These are phyloP conservation scores for Macropis europaea DNA, from an alignment of 2,888 invertebrate species.

Conservation along the genomic window DNA sequence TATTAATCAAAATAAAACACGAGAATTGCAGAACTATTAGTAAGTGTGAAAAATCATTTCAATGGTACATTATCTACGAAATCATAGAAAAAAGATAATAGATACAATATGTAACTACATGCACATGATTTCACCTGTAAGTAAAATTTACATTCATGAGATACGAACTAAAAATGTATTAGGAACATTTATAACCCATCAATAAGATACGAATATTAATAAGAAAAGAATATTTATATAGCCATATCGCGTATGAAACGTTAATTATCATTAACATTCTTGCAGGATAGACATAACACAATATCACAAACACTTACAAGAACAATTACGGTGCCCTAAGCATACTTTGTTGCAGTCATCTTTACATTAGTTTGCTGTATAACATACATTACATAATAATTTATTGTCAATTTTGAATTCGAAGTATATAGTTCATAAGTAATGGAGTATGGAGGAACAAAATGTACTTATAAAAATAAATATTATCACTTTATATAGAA, in stretches of 20 bases:
- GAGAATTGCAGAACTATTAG: not conserved
- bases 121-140: constrained; percentile 2
- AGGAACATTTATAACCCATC: not conserved
- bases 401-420: constrained; percentile 49
- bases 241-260: constrained; percentile 22
- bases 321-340: constrained; percentile 74
- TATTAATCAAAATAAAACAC: not conserved
- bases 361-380: constrained; percentile 77
- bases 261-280: constrained; percentile 17
- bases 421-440: constrained; percentile 32
- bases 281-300: constrained; percentile 54
- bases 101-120: constrained; percentile 10
- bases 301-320: constrained; percentile 74
- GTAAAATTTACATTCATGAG: not conserved
- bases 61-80: not conserved
- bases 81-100: not conserved
- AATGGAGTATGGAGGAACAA: not conserved
- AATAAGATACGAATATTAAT: not conserved
- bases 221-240: constrained; percentile 14
- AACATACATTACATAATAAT: constrained; percentile 71
- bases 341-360: constrained; percentile 72
- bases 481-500: not conserved
- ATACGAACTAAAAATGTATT: not conserved
- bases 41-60: not conserved
- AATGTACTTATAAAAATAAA: constrained; percentile 2